Conservation (phyloP, 1,140 invertebrate species). For the Bombus pascuorum region DNA sequence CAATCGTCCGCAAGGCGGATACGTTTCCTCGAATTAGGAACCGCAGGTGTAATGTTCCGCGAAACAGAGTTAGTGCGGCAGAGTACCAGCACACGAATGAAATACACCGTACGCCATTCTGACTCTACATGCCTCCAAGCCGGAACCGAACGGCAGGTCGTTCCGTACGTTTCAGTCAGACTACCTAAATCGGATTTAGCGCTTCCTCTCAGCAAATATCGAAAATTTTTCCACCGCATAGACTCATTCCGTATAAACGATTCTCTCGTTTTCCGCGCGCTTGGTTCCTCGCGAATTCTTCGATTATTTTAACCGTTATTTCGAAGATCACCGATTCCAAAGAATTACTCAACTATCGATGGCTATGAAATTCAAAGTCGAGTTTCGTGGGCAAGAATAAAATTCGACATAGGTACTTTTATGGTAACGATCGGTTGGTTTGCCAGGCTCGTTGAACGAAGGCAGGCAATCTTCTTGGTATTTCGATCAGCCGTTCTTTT, state of each 20-base stretch:
- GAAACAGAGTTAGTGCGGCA: constrained; percentile 51
- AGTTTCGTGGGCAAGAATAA: not conserved
- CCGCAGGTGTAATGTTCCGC: constrained; percentile 54
- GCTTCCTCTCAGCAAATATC: constrained; percentile 47
- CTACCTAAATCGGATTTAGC: constrained; percentile 58
- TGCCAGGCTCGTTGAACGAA: not conserved
- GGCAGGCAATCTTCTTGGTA: constrained; percentile 29
- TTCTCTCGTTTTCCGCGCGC: not conserved
- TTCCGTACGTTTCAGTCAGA: constrained; percentile 17
- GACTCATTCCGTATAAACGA: not conserved
- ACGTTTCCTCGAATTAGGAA: constrained; percentile 46
- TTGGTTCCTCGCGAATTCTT: not conserved
- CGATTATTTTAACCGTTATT: not conserved
- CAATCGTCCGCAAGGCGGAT: constrained; percentile 3
- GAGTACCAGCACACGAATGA: constrained; percentile 37
- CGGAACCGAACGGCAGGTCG: constrained; percentile 6
- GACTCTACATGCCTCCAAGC: constrained; percentile 31
- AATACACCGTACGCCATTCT: constrained; percentile 19
- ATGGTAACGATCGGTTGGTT: not conserved
- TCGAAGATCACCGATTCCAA: not conserved
- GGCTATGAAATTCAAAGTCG: not conserved
- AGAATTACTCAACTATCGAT: not conserved
- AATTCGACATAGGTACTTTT: constrained; percentile 20
- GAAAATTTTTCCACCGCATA: constrained; percentile 38
- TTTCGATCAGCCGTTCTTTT: constrained; percentile 50